These are phyloP conservation scores for Anthopleura sola DNA, from an alignment of 64 coral and sea anemone species.

Conservation along the genomic window DNA sequence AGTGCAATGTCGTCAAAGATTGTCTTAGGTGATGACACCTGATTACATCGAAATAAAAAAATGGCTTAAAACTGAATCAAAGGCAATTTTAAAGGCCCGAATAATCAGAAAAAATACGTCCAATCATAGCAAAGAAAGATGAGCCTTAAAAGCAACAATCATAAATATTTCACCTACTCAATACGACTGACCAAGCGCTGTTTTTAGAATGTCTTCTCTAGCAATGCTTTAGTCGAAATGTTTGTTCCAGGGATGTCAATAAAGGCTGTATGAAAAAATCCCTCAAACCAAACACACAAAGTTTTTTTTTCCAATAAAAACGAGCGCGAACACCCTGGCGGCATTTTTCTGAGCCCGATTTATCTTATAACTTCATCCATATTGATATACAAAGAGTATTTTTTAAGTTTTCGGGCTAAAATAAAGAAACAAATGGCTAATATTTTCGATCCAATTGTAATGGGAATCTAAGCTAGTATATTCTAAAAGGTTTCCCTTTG, in stretches of 20 bases:
- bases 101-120: not conserved
- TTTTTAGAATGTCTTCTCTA: not conserved
- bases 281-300: not conserved
- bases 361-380: not conserved
- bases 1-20: no score
- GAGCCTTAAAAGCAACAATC: not conserved
- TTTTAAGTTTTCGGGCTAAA: not conserved
- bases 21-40: no score
- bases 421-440: not conserved
- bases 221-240: not conserved
- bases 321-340: not conserved
- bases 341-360: not conserved
- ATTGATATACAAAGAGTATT: not conserved
- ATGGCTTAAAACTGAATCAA: not conserved
- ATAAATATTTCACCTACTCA: not conserved
- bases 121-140: not conserved
- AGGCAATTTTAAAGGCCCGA: not conserved
- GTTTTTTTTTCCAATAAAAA: not conserved
- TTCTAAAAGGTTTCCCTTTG: not conserved
- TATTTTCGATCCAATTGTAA: conserved; percentile 1
- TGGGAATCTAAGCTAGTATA: not conserved
- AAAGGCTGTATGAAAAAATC: not conserved
- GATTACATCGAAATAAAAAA: not conserved
- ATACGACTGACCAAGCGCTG: not conserved
- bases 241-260: not conserved